These are phyloP conservation scores for Nemapogon koenigi DNA, from an alignment of 2,888 invertebrate genomes.

Conservation along the genomic window DNA sequence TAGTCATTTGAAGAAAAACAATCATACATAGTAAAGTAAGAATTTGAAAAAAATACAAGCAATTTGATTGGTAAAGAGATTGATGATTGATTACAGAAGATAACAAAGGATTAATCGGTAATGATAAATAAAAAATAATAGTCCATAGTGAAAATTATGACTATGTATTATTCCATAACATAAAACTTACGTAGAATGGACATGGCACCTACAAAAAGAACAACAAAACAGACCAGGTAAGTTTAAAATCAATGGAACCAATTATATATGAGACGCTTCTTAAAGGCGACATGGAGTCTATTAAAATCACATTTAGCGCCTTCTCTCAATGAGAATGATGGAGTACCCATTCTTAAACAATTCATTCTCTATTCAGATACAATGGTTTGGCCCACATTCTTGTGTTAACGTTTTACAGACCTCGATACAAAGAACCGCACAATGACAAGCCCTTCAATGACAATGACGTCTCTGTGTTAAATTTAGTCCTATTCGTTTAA, in stretches of 20 bases:
- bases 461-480: conserved; percentile 36
- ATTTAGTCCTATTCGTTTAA: conserved; percentile 27
- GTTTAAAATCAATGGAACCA: conserved; percentile 34
- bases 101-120: too few relatives aligned
- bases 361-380: conserved; percentile 41
- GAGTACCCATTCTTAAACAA: conserved; percentile 58
- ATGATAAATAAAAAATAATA: too few relatives aligned
- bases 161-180: too few relatives aligned
- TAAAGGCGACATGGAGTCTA: conserved; percentile 56
- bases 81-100: too few relatives aligned
- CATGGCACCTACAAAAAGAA: too few relatives aligned
- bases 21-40: too few relatives aligned
- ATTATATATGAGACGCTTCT: conserved; percentile 46
- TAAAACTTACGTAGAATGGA: too few relatives aligned
- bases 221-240: conserved; percentile 32
- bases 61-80: too few relatives aligned
- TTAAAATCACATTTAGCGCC: conserved; percentile 60
- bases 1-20: too few relatives aligned
- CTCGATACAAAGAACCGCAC: conserved; percentile 36
- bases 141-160: too few relatives aligned
- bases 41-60: too few relatives aligned
- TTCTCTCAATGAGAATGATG: conserved; percentile 55
- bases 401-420: conserved; percentile 45
- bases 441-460: conserved; percentile 33
- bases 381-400: conserved; percentile 55